Base-by-base conservation (phyloP, 1,140 invertebrate species). In the Diachasma alloeum region DNA sequence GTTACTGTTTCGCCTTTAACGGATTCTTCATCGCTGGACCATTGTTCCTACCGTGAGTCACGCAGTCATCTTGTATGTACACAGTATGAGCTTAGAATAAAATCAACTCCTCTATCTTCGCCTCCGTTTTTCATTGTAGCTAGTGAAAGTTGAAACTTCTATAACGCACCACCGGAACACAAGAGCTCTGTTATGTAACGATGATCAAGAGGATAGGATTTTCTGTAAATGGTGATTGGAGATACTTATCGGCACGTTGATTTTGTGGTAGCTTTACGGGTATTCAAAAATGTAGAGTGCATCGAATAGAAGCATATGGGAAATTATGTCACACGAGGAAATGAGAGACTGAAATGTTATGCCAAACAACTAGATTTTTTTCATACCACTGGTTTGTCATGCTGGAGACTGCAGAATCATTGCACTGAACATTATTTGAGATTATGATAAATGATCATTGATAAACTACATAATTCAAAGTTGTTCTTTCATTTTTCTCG, bases 1-100 rank as follows among this genome's bases (percentile, higher is more conserved):
- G 11, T 72, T 63, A 74, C 66, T n/a, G 72, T 53, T 63, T 59
- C 77, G 66, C 77, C 77, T 78, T 78, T 68, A 75, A 78, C 77
- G 73, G 73, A 75, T 78, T 78, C 74, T 37, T 71, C 69, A 19
- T 69, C 72, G 31, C 48, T 44, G 56, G 63, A n/a, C 76, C 72
- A 78, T 78, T 75, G 69, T 63, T 63, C 19, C 59, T 26, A 19
- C 48, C 9, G 24, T 63, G 24, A 53, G 48, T 53, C 59, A 63
- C 24, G 24, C 48, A 63, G 22, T 63, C 22, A 63, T 63, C 59
- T 63, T 31, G 59, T 19, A 53, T 63, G 59, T 63, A 63, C 19
- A 63, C 19, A 63, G 24, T 26, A 31, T 24, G 59, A 19, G 15
- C 2, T 17, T 63, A 63, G 59, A 63, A 63, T 63, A 63, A 63